Base-by-base conservation (phyloP, 2,888 invertebrate species). In the Helicoverpa assulta region DNA sequence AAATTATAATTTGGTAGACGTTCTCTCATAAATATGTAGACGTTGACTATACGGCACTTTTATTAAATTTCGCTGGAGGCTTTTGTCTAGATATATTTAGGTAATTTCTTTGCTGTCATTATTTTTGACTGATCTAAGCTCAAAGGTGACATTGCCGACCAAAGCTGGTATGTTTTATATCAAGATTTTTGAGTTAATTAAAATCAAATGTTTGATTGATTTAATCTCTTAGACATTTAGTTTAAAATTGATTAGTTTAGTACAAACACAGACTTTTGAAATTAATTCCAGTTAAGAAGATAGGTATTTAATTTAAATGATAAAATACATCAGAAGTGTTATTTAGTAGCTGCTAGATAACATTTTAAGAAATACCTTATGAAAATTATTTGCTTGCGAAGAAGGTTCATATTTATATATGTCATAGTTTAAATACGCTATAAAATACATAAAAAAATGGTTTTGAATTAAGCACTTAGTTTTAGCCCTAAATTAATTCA, bases 11-110 rank as follows among this genome's bases (percentile, higher is more conserved):
- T 81, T 82, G 47, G 66, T 71, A 66, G 70, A 80, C 73, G 64
- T 50, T 70, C 60, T 62, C 78, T 82, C 74, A 81, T 81, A 82
- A 82, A 81, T 81, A 81, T 81, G 71, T 74, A 81, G 55, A 56
- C 10, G 19, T 60, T 68, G 29, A 67, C 67, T 72, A 78, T 69
- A 61, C 70, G 73, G 65, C 62, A 68, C n/a, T 71, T 76, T 69
- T 76, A 81, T 81, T 73, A 81, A 76, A 81, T 81, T 80, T 60
- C 19, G 26, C 37, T 54, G 50, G 65, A 70, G 50, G 61, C 53
- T 67, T 59, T 67, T 66, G 33, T 29, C 47, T 43, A 55, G 56
- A 76, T 63, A 61, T 67, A 58, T 70, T 51, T 67, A 37, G 58
- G 40, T 78, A 67, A 66, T 76, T 66, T 70, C 51, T 8, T 54